Evolutionary conservation across 2,113 vertebrate genomes (phyloP), one percentile per base, ranked within the genome.

Genomic region (Larimichthys crocea): DNA sequence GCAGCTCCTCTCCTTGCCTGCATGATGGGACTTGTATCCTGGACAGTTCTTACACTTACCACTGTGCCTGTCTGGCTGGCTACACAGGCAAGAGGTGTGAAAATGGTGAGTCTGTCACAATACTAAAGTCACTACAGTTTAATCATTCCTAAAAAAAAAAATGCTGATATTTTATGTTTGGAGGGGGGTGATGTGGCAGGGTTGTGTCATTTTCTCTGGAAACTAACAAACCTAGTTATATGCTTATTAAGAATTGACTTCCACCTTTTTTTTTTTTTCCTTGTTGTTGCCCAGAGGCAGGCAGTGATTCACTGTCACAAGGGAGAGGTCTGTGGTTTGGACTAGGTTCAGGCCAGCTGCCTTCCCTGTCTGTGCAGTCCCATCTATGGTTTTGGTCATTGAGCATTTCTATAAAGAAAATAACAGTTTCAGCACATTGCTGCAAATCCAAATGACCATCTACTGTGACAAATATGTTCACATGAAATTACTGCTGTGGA

Each of bases 11-110:
- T 62, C 98, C 98, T 0, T 99, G 98, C 91, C 93, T 96, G 64
- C 97, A 99, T 1, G 98, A 99, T 46, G 97, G 98, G 80, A 99
- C 97, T 0, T 99, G 98, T 73, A 80, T 98, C 83, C 90, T 97
- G 53, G 97, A 96, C 83, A 94, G 92, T 57, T 94, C 92, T 0
- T 88, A 94, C 71, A 93, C 94, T 56, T 99, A 96, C 92, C 96
- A 90, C 60, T 99, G 98, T 67, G 97, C 97, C 73, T 99, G 98
- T 86, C 92, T 99, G 87, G 97, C 96, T 83, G 98, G 98, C 69
- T 99, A 98, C 50, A 98, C 98, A 0, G 98, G 98, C 62, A 95
- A 60, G 73, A 95, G 90, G 84, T 99, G 98, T 94, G 98, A 99
- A 95, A 96, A 96, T 79, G 95, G 98, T 99, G 76, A 90, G 92